Evolutionary conservation across 1,140 invertebrate genomes (phyloP), one percentile per base, ranked within the genome.

Genomic region (Drosophila orosa): DNA sequence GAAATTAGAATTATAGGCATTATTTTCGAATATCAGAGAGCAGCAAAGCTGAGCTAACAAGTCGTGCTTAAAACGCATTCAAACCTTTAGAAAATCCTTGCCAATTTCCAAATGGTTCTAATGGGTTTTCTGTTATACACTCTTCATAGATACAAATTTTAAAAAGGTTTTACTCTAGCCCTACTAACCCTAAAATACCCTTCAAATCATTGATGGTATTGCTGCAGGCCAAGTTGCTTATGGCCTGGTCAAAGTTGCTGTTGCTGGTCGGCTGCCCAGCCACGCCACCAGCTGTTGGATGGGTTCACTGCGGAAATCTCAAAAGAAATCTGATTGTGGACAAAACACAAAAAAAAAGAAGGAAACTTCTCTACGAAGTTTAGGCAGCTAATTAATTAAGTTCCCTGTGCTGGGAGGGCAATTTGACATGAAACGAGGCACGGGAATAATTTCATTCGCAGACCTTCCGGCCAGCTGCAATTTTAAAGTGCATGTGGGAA

Each of bases 321-420:
- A 59, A 85, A 74, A 61, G 76, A 77, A 87, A 89, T 90, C 89
- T 81, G 83, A 89, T 91, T 90, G 80, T 73, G 80, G 83, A 35
- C 19, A 52, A 4, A 6, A 19, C n/a, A n/a, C n/a, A 3, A 27
- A 19, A 50, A 50, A 33, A 33, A 15, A 7, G 9, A 62, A 58
- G 50, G 47, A 81, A 86, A 86, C 76, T 83, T 69, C 56, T 58
- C 50, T 59, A 72, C 63, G 63, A 74, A 71, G 77, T 82, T 81
- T 71, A 84, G 79, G 48, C 69, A 87, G 89, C 87, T 91, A 90
- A 90, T 90, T 90, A 90, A 90, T 90, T 90, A 89, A 89, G 89
- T 91, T 89, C 25, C 68, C 57, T 35, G 39, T 6, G 50, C 50
- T 54, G 9, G 22, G 35, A 6, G n/a, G 3, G 27, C 66, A 35